These are phyloP conservation scores for Panthera tigris DNA, from an alignment of 2,113 vertebrate species.

Conservation along the genomic window DNA sequence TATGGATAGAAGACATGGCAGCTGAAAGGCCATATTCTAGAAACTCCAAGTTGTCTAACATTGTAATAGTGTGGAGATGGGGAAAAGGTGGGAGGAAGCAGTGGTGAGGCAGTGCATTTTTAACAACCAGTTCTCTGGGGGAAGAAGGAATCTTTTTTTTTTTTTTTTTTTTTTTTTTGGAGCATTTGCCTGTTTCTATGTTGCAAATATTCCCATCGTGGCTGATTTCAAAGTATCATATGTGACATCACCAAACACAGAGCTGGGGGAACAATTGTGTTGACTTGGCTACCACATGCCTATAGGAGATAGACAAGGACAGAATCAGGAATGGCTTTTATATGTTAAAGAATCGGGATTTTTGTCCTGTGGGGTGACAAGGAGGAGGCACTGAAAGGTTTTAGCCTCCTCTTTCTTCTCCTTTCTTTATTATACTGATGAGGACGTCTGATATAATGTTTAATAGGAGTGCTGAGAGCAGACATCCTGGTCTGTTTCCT, in stretches of 20 bases:
- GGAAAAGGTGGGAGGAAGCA: neutral
- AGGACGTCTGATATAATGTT: neutral
- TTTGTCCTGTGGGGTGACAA: neutral
- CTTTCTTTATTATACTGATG: neutral
- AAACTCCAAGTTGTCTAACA: slow-evolving; percentile 17
- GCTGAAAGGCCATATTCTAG: neutral
- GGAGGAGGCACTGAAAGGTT: neutral
- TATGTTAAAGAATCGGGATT: neutral
- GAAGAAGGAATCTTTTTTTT: neutral
- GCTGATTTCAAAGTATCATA: neutral
- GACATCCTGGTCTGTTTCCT: neutral
- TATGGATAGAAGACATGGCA: neutral
- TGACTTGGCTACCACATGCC: neutral
- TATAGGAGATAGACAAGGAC: neutral
- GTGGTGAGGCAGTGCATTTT: neutral
- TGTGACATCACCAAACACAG: neutral
- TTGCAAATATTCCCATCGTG: neutral
- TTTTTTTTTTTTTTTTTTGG: neutral
- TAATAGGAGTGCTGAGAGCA: neutral
- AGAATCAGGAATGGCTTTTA: neutral
- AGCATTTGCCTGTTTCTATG: neutral
- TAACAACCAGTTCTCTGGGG: neutral
- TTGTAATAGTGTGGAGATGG: neutral
- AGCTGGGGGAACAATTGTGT: neutral
- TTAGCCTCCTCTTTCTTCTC: neutral